Conservation (phyloP, 2,888 invertebrate genomes). For the Stramonita haemastoma region DNA sequence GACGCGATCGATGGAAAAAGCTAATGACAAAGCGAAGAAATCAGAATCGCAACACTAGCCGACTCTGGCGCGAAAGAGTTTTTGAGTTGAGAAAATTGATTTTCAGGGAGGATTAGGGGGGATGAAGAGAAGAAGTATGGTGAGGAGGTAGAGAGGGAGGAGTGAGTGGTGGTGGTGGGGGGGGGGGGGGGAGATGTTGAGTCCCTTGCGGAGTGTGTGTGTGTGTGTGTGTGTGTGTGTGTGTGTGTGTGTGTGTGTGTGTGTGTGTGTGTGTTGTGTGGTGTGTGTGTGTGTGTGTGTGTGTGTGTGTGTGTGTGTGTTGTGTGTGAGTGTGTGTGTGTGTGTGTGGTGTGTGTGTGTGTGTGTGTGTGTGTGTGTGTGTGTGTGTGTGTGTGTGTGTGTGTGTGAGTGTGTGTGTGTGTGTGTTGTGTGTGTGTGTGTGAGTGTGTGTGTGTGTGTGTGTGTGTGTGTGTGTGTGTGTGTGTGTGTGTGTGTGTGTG, state of each 20-base stretch:
- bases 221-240: background rate
- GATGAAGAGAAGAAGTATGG: background rate
- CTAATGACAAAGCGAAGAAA: slow-evolving; percentile 19
- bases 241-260: too few species aligned
- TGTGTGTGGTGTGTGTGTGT: too few species aligned
- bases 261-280: background rate
- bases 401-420: background rate
- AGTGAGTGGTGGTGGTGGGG: background rate
- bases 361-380: background rate
- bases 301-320: background rate
- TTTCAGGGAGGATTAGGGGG: background rate
- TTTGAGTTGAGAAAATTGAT: slow-evolving; percentile 18
- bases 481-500: background rate
- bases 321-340: background rate
- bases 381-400: background rate
- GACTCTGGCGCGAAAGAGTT: background rate
- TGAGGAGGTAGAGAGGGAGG: background rate
- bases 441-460: background rate
- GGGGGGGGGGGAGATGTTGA: background rate
- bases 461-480: background rate
- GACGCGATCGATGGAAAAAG: slow-evolving; percentile 8
- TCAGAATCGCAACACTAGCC: slow-evolving; percentile 24
- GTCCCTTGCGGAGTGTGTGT: too few species aligned
- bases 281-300: background rate
- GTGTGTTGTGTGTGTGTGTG: background rate